Evolutionary conservation across 1,140 invertebrate genomes (phyloP), one percentile per base, ranked within the genome.

Genomic region (Solenopsis fugax): DNA sequence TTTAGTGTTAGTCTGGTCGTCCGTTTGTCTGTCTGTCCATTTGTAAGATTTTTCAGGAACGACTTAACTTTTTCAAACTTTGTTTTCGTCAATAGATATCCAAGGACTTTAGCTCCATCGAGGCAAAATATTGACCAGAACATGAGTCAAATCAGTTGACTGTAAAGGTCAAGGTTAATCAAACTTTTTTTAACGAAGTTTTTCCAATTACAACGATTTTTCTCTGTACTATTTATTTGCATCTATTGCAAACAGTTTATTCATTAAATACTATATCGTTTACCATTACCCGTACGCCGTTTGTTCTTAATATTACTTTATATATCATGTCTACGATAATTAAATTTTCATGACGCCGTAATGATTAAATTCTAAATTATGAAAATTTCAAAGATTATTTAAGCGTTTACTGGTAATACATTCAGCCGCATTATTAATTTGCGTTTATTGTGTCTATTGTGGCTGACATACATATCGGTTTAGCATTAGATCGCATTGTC

Each of bases 401-500:
- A 60, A 10, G 9, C 45, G 4, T 37, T 18, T 72, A 37, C 37
- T 9, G 21, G 18, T 41, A 54, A 4, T 18, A 81, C 10, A 18
- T 71, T 71, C 34, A 29, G 7, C 41, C 5, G n/a, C 5, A 18
- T 24, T 29, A 54, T 75, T 62, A 60, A 73, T 75, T 58, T 75
- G 24, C 24, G 29, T 60, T 73, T 37, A 41, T 73, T 73, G 41
- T 37, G 37, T 18, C 37, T 48, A 62, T 62, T 84, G 37, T 34
- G 24, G 10, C 24, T 34, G 41, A 73, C 48, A 10, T 62, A 69
- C 18, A 37, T 73, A 41, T 52, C 16, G 48, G 34, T 52, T 50
- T 72, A 82, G 54, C 50, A 58, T 75, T 75, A 73, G 41, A 62
- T 50, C 45, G 48, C 60, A 84, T 73, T 84, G 69, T 75, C 45